These are phyloP conservation scores for Drosophila mayaguana DNA, from an alignment of 2,888 invertebrate genomes.

Conservation along the genomic window DNA sequence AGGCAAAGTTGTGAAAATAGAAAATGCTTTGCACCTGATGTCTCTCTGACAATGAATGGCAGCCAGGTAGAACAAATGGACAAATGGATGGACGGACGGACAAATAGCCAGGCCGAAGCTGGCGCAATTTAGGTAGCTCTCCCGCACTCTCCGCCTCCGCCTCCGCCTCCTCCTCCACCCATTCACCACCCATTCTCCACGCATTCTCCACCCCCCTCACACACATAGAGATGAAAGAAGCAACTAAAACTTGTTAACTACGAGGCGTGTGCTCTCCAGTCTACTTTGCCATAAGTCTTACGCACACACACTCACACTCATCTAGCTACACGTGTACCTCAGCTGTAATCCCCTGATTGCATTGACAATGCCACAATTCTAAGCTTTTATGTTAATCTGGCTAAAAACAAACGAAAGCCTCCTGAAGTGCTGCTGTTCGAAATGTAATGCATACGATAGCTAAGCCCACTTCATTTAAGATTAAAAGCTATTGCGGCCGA, in stretches of 20 bases:
- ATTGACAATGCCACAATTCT: conserved; percentile 12
- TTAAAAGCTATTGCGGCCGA: conserved; percentile 8
- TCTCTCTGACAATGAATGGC: conserved; percentile 46
- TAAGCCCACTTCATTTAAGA: conserved; percentile 8
- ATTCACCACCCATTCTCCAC: no score
- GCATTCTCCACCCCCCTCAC: background rate
- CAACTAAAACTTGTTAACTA: conserved; percentile 27
- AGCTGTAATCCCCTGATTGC: conserved; percentile 9
- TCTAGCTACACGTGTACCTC: background rate
- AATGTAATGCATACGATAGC: background rate
- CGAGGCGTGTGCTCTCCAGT: conserved; percentile 6
- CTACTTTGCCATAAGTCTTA: background rate
- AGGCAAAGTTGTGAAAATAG: conserved; percentile 75
- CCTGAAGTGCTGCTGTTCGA: background rate
- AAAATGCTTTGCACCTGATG: conserved; percentile 78
- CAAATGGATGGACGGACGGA: background rate
- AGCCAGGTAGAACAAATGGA: conserved; percentile 9
- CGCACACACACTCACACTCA: background rate
- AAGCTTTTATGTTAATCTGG: conserved; percentile 14
- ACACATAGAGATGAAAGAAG: background rate
- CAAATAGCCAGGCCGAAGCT: background rate
- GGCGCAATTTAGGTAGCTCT: background rate
- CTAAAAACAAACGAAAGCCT: background rate
- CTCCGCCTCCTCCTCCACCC: background rate
- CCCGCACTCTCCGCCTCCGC: background rate